A percentile compares a stretch with the other conserved stretches of the same genome.
Conservation (phyloP, 2,797 vertebrate genomes). For the Novumbra hubbsi region DNA sequence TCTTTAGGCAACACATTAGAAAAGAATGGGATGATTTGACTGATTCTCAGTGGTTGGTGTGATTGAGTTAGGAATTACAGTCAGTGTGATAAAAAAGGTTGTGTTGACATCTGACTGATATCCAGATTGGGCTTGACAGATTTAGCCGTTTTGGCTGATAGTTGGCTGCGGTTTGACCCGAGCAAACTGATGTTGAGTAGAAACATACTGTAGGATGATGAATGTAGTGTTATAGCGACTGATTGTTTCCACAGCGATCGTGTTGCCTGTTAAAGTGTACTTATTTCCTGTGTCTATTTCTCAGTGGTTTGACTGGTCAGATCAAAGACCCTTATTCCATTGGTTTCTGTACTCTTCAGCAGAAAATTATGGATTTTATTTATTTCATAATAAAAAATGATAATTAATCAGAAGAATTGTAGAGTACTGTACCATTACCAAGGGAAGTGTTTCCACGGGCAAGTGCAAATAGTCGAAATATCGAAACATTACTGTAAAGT, state of each 20-base stretch:
- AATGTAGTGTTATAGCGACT: not conserved
- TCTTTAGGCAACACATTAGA: constrained; percentile 67
- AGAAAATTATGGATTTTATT: not conserved
- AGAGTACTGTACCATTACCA: not conserved
- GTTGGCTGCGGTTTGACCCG: constrained; percentile 1
- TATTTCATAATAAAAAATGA: no score
- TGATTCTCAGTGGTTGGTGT: constrained; percentile 60
- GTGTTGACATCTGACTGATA: constrained; percentile 60
- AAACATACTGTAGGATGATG: not conserved
- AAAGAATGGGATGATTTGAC: constrained; percentile 62
- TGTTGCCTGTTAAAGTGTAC: not conserved
- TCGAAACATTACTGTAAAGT: constrained; percentile 54
- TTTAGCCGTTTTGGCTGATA: constrained; percentile 15
- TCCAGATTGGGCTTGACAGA: constrained; percentile 28
- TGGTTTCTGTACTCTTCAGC: not conserved
- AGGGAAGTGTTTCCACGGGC: constrained; percentile 20
- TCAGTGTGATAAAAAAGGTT: constrained; percentile 53
- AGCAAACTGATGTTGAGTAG: not conserved
- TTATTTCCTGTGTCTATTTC: not conserved
- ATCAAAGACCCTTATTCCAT: not conserved
- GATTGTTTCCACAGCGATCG: not conserved
- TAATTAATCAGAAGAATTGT: constrained; percentile 10
- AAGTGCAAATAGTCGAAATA: constrained; percentile 40
- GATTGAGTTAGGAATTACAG: constrained; percentile 65
- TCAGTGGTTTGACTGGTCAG: not conserved